phyloP scores from a whole-genome alignment of 2,113 vertebrate species.

The Anarhynchus alexandrinus region DNA sequence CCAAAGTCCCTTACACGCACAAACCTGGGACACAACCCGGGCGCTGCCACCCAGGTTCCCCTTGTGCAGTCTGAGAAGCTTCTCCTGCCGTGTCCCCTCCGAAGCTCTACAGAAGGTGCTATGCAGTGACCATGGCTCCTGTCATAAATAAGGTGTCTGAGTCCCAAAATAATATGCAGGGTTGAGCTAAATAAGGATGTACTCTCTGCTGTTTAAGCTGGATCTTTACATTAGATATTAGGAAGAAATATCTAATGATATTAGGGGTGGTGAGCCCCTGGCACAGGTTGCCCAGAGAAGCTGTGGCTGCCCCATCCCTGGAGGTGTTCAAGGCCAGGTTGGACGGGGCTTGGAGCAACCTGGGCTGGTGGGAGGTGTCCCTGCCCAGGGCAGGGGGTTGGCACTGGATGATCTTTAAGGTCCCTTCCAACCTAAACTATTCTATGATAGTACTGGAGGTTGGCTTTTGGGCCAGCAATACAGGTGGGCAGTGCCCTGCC shows the following conservation, averaged over 20 bases:
- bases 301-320: too few relatives aligned
- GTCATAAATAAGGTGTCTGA: background rate
- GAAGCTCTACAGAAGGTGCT: background rate
- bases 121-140: background rate
- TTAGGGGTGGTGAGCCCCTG: too few relatives aligned
- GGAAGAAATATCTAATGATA: too few relatives aligned
- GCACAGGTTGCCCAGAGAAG: too few relatives aligned
- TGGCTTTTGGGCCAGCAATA: background rate
- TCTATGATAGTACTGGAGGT: background rate
- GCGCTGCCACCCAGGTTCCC: background rate
- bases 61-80: background rate
- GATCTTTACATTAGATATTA: background rate
- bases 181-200: background rate
- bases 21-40: background rate
- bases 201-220: background rate
- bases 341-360: too few relatives aligned
- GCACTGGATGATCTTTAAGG: too few relatives aligned
- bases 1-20: background rate
- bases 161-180: background rate
- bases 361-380: too few relatives aligned
- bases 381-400: too few relatives aligned
- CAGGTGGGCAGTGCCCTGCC: background rate
- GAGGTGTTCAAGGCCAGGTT: too few relatives aligned
- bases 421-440: too few relatives aligned
- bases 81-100: fast-evolving